Conservation (phyloP, 2,797 vertebrate species). For the Lepilemur ruficaudatus region DNA sequence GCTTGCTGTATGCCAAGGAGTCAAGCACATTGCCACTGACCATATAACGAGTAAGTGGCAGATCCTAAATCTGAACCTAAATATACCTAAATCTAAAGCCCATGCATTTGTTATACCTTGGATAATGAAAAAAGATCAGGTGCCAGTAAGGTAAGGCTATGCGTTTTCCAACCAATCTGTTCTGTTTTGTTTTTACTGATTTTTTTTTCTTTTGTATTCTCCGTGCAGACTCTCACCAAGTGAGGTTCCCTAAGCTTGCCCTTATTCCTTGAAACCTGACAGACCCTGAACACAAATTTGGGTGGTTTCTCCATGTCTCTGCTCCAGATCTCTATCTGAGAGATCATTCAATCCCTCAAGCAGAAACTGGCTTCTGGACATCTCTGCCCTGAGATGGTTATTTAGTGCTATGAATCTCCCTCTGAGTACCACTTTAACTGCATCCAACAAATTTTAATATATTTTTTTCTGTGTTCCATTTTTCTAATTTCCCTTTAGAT, state of each 20-base stretch:
- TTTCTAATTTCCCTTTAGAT: not conserved
- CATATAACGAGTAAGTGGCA: not conserved
- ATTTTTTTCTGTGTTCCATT: not conserved
- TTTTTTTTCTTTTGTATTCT: not conserved
- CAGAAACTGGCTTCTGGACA: not conserved
- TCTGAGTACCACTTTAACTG: not conserved
- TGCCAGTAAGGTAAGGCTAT: not conserved
- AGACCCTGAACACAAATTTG: not conserved
- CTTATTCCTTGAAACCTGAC: not conserved
- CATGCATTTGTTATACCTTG: not conserved
- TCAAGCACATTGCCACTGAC: not conserved
- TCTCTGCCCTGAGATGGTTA: not conserved
- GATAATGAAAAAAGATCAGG: not conserved
- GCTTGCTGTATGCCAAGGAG: not conserved
- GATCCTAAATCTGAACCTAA: not conserved
- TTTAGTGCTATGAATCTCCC: not conserved
- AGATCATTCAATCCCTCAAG: not conserved
- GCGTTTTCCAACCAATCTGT: not conserved
- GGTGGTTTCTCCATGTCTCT: not conserved
- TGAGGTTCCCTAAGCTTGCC: not conserved
- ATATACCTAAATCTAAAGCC: not conserved
- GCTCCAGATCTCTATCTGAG: too few species aligned
- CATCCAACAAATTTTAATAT: not conserved
- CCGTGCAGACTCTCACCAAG: not conserved
- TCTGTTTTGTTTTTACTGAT: not conserved